These are phyloP conservation scores for Drosophila pruinosa DNA, from an alignment of 1,140 invertebrate genomes.

Conservation along the genomic window DNA sequence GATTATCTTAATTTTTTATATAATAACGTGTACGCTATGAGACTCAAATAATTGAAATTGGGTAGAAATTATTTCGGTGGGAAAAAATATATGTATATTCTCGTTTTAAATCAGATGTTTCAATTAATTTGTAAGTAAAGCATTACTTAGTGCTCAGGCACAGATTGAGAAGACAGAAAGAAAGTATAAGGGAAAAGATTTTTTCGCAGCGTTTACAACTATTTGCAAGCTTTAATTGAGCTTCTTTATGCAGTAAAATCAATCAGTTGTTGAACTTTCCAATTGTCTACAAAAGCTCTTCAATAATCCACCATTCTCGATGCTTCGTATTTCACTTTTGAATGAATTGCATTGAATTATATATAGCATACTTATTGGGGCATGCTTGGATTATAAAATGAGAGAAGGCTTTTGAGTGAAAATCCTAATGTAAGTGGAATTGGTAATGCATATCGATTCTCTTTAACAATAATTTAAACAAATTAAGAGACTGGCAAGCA, in stretches of 20 bases:
- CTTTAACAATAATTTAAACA: not conserved
- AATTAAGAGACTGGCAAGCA: constrained; percentile 2
- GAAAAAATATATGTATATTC: not conserved
- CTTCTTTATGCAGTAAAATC: not conserved
- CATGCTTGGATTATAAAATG: constrained; percentile 30
- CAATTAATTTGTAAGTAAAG: not conserved
- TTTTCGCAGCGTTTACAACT: not conserved
- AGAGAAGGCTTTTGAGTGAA: not conserved
- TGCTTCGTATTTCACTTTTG: not conserved
- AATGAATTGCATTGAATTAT: constrained; percentile 24
- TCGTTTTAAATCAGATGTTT: not conserved
- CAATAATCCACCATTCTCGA: not conserved
- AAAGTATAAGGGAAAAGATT: not conserved
- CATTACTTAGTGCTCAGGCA: not conserved
- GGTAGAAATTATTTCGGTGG: no score
- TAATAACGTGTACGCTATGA: no score
- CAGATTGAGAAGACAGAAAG: not conserved
- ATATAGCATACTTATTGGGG: constrained; percentile 14
- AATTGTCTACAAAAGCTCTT: constrained; percentile 10
- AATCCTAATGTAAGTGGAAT: constrained; percentile 2
- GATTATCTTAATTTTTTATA: not conserved
- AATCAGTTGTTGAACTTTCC: constrained; percentile 6
- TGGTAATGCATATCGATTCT: constrained; percentile 1
- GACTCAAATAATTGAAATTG: no score
- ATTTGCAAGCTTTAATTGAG: constrained; percentile 13